These are phyloP conservation scores for Sylvia atricapilla DNA, from an alignment of 2,113 vertebrate genomes.

Conservation along the genomic window DNA sequence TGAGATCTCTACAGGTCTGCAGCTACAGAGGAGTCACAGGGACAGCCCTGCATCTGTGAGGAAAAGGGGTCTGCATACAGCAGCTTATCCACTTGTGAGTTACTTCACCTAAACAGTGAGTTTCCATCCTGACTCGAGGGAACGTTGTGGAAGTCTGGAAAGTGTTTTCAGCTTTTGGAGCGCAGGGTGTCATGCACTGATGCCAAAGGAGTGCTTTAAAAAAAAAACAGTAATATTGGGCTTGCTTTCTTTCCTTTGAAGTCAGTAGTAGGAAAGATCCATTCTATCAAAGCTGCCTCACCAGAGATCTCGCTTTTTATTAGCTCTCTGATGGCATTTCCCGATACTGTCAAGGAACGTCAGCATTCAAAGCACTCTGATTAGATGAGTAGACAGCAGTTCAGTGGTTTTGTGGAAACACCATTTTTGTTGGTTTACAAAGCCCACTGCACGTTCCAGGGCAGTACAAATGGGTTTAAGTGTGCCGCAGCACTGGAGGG, in stretches of 20 bases:
- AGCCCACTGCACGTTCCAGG: background rate
- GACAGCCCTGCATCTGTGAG: background rate
- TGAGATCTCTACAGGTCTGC: background rate
- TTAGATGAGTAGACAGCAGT: background rate
- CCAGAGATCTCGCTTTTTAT: conserved; percentile 30
- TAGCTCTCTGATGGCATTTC: conserved; percentile 32
- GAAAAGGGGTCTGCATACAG: background rate
- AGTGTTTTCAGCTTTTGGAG: conserved; percentile 22
- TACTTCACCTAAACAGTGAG: background rate
- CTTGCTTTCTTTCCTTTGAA: conserved; percentile 46
- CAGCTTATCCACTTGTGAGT: background rate
- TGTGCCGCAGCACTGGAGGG: background rate
- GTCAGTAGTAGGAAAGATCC: background rate
- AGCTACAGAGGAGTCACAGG: background rate
- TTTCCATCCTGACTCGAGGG: background rate
- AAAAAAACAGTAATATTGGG: background rate
- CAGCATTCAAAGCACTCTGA: background rate
- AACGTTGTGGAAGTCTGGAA: conserved; percentile 17
- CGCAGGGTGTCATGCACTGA: background rate
- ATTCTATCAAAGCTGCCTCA: conserved; percentile 19
- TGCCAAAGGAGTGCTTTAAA: conserved; percentile 13
- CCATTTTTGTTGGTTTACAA: conserved; percentile 9
- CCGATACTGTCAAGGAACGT: conserved; percentile 40
- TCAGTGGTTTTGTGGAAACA: conserved; percentile 22
- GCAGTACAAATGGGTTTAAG: background rate